Base-by-base conservation (phyloP, 2,113 vertebrate genomes). In the Nothocercus julius region DNA sequence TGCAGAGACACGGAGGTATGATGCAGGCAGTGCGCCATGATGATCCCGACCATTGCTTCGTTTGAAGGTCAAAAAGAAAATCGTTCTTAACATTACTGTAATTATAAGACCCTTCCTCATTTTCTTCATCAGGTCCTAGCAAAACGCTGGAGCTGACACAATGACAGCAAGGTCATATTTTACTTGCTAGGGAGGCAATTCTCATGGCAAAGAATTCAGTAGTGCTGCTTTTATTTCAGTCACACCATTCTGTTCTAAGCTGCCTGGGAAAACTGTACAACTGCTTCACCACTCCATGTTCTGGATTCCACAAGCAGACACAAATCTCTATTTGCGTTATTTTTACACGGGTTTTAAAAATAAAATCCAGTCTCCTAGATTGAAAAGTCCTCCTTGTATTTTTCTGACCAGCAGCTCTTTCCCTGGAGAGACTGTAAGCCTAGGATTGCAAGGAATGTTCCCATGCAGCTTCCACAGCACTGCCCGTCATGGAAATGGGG, bases 401-500 rank as follows among this genome's bases (percentile, higher is more conserved):
- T 47, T 56, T 67, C 51, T 14, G 90, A 54, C 25, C 77, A 32
- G 81, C 74, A 47, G 28, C 27, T 25, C 73, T 59, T 53, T 89
- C 92, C 83, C 85, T 54, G 74, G 85, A 61, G 85, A 86, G 53
- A 1, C 7, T 1, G 28, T 1, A 1, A 53, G 73, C 73, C 34
- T 4, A 32, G 73, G 68, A 75, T 17, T 1, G 87, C 49, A 4
- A 79, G 13, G 85, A 94, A 92, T 78, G 92, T 87, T 94, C 94
- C 92, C 92, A 93, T 4, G 73, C 82, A 6, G 59, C 9, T 30
- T 2, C 30, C 45, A 7, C 45, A 4, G 81, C 69, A 17, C 61
- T 34, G 0, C 49, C 82, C 40, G 28, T 24, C 36, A 28, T 11
- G 73, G 69, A 80, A 56, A 42, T 1, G 8, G 11, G 22, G 36